A percentile compares a stretch with the other conserved stretches of the same genome.
phyloP scores from a whole-genome alignment of 2,888 invertebrate species.

The Lydus trimaculatus region DNA sequence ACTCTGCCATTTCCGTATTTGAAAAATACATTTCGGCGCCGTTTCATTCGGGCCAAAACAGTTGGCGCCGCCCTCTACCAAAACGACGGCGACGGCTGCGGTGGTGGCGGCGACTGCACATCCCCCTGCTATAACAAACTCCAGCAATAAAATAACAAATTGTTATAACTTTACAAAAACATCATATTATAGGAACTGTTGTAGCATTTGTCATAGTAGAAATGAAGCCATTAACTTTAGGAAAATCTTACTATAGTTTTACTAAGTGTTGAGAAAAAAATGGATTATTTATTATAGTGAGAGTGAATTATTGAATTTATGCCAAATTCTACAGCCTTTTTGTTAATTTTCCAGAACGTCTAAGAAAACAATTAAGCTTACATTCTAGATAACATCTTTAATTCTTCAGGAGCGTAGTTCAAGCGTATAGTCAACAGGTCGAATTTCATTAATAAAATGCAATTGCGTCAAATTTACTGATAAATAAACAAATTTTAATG shows the following conservation, averaged over 20 bases:
- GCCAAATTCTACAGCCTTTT: neutral
- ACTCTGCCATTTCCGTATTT: conserved; percentile 27
- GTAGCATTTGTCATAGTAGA: conserved; percentile 22
- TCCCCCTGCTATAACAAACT: conserved; percentile 35
- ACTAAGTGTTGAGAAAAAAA: neutral
- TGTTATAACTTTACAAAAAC: conserved; percentile 55
- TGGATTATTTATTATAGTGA: neutral
- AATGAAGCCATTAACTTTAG: conserved; percentile 27
- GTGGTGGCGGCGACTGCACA: conserved; percentile 36
- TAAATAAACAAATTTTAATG: too few species aligned
- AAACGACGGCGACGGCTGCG: conserved; percentile 21
- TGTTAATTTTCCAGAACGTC: neutral
- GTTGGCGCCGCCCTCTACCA: conserved; percentile 51
- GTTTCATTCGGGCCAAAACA: conserved; percentile 46
- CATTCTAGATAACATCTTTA: too few species aligned
- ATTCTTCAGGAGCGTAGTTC: too few species aligned
- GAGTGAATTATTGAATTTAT: too few species aligned
- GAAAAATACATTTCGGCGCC: conserved; percentile 50
- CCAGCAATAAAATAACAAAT: conserved; percentile 56
- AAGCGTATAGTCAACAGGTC: too few species aligned
- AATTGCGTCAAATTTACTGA: too few species aligned
- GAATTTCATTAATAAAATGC: too few species aligned
- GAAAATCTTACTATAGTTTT: neutral
- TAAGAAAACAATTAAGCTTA: too few species aligned
- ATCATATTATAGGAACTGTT: conserved; percentile 43